These are phyloP conservation scores for Riparia riparia DNA, from an alignment of 2,113 vertebrate genomes.

Conservation along the genomic window DNA sequence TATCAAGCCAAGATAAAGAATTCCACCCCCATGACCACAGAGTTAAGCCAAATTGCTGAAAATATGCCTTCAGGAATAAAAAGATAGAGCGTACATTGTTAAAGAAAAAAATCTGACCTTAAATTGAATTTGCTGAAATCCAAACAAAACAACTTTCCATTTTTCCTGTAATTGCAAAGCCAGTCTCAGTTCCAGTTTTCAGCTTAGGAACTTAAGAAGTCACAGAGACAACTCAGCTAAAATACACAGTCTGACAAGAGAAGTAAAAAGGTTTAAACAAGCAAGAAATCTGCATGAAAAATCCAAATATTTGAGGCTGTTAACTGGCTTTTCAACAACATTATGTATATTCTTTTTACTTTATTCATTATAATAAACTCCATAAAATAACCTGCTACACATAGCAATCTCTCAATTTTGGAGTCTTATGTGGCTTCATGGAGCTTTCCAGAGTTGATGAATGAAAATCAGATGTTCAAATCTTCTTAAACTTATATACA, in stretches of 20 bases:
- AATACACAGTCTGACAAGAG: background rate
- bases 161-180: background rate
- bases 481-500: background rate
- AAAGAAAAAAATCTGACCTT: background rate
- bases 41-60: background rate
- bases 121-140: slow-evolving; percentile 17
- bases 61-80: slow-evolving; percentile 5
- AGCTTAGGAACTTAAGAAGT: background rate
- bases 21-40: background rate
- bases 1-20: slow-evolving; percentile 53
- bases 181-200: background rate
- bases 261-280: background rate
- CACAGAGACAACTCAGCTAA: background rate
- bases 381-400: background rate
- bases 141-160: background rate
- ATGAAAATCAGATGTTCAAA: background rate
- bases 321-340: background rate
- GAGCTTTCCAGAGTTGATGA: background rate
- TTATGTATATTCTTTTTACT: background rate
- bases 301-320: background rate
- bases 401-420: accelerated
- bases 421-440: background rate
- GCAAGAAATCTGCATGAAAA: background rate
- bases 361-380: background rate
- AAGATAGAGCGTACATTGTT: background rate